Evolutionary conservation across 2,888 invertebrate species (phyloP), one percentile per base, ranked within the genome.

Genomic region (Mesorhabditis spiculigera): DNA sequence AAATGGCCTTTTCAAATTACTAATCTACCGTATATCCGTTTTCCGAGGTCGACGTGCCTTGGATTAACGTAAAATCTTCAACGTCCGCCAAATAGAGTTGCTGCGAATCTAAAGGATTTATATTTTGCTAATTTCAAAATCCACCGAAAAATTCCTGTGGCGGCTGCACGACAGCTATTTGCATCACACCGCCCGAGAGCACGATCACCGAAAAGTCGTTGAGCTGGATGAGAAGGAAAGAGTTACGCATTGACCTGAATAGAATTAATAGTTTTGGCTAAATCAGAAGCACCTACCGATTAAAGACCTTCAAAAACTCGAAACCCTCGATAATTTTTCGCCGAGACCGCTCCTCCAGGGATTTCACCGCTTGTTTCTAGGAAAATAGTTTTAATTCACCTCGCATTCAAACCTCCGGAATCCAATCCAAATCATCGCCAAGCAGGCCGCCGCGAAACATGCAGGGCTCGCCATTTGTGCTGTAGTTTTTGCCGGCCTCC

Each of bases 401-500:
- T 28, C 28, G 28, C 28, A 28, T 50, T 50, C 58, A 50, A 50
- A 50, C 10, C 58, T 50, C 58, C n/a, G 58, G 58, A 50, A 50
- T 50, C 58, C 58, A 50, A 50, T 50, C 58, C 58, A 50, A 50
- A n/a, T 50, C n/a, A n/a, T 50, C 10, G 58, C 58, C 58, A 50
- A 50, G 58, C 8, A 13, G n/a, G 8, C 58, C 58, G n/a, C n/a
- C n/a, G 8, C 58, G 28, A 28, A 28, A 28, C 28, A 1, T 1
- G 28, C 28, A 28, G 28, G 28, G 28, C 28, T 28, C 28, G 28
- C 28, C 28, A 3, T 28, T 28, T 28, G 1, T 28, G 28, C 28
- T 28, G 28, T 28, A 28, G 28, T 28, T 28, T 28, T 28, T 28
- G 28, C 58, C 58, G 58, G 58, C 8, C n/a, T 50, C 58, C 58